Evolutionary conservation across 1,140 invertebrate genomes (phyloP).

Genomic region (Theocolax elegans): DNA sequence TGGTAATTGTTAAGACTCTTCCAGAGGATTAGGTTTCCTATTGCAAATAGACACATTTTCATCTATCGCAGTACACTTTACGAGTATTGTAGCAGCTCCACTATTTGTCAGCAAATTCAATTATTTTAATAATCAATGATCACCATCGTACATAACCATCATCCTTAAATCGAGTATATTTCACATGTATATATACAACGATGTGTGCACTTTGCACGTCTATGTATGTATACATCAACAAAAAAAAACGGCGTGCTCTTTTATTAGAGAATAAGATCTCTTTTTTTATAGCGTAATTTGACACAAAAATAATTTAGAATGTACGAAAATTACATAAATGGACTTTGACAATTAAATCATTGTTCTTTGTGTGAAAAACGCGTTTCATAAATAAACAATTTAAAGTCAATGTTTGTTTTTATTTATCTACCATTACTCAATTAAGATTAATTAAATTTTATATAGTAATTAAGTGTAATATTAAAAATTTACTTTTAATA

Average conservation of each 20-base stretch:
- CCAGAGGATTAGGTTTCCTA: conserved; percentile 6
- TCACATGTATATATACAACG: conserved; percentile 2
- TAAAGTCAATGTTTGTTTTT: conserved; percentile 42
- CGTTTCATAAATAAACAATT: conserved; percentile 58
- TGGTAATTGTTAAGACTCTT: conserved; percentile 20
- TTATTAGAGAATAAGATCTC: conserved; percentile 40
- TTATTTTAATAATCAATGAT: conserved; percentile 35
- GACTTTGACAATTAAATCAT: conserved; percentile 47
- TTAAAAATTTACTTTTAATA: no score
- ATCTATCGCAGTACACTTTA: conserved; percentile 8
- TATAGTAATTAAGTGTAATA: no score
- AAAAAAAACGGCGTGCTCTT: conserved; percentile 34
- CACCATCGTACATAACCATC: conserved; percentile 33
- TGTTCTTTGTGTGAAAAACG: conserved; percentile 51
- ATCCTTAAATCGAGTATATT: conserved; percentile 30
- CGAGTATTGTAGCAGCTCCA: conserved; percentile 32
- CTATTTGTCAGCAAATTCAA: conserved; percentile 20
- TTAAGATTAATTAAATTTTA: no score
- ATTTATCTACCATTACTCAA: conserved; percentile 1
- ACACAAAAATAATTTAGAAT: conserved; percentile 44
- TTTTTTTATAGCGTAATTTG: conserved; percentile 43
- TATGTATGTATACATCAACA: neutral
- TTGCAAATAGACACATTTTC: conserved; percentile 19
- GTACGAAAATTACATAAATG: conserved; percentile 46
- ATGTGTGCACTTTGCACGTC: neutral